These are phyloP conservation scores for Podotricha telesiphe DNA, from an alignment of 2,888 invertebrate genomes.

Conservation along the genomic window DNA sequence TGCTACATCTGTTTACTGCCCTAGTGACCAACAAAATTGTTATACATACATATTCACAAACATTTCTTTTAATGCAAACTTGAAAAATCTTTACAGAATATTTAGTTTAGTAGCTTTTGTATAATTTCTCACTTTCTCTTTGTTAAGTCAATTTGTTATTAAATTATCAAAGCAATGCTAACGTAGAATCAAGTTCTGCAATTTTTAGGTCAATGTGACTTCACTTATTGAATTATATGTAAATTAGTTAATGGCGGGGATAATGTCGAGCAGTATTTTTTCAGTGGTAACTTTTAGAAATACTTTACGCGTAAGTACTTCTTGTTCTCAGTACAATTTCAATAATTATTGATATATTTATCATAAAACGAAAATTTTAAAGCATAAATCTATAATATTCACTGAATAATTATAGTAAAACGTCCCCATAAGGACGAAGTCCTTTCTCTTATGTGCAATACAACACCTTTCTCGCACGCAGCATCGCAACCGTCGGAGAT, in stretches of 20 bases:
- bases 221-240: constrained; percentile 4
- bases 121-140: constrained; percentile 19
- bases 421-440: constrained; percentile 52
- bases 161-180: constrained; percentile 11
- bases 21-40: constrained; percentile 71
- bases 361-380: background rate
- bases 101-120: constrained; percentile 19
- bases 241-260: background rate
- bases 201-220: constrained; percentile 9
- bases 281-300: background rate
- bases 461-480: constrained; percentile 51
- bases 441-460: constrained; percentile 66
- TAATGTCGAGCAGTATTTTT: background rate
- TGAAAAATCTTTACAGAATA: constrained; percentile 14
- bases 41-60: constrained; percentile 45
- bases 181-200: background rate
- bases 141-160: constrained; percentile 10
- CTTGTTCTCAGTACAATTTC: background rate
- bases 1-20: constrained; percentile 65
- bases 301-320: background rate
- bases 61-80: constrained; percentile 27
- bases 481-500: constrained; percentile 62
- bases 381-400: background rate
- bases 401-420: background rate
- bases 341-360: background rate